Evolutionary conservation across 2,113 vertebrate species (phyloP).

Genomic region (Gobio gobio): DNA sequence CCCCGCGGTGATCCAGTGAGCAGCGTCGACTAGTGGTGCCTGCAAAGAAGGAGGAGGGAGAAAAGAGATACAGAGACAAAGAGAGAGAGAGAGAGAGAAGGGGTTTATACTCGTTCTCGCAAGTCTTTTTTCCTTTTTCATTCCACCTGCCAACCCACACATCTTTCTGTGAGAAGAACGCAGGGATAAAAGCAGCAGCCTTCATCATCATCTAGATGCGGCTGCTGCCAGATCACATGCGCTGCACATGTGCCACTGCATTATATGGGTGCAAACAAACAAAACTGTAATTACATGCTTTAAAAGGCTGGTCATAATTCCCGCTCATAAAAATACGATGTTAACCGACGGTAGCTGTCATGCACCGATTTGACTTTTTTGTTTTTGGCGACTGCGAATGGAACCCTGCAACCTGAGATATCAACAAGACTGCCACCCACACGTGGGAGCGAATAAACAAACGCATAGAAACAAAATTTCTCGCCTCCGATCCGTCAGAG

Average conservation of each 20-base stretch:
- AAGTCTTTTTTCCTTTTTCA: slow-evolving; percentile 35
- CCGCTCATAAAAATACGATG: not conserved
- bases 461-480: not conserved
- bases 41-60: slow-evolving; percentile 69
- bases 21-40: slow-evolving; percentile 99
- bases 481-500: not conserved
- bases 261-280: not conserved
- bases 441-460: not conserved
- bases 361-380: not conserved
- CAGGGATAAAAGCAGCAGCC: slow-evolving; percentile 19
- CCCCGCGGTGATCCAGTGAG: slow-evolving; percentile 95
- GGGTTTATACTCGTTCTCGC: slow-evolving; percentile 41
- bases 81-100: slow-evolving; percentile 38
- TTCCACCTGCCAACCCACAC: slow-evolving; percentile 44
- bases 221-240: slow-evolving; percentile 32
- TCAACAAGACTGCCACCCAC: slow-evolving; percentile 36
- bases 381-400: not conserved
- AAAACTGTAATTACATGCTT: not conserved
- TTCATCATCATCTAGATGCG: slow-evolving; percentile 22
- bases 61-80: slow-evolving; percentile 46
- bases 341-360: slow-evolving; percentile 2
- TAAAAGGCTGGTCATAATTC: not conserved
- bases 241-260: slow-evolving; percentile 43
- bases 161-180: slow-evolving; percentile 34
- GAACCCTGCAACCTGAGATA: slow-evolving; percentile 31